Conservation (phyloP, 2,888 invertebrate genomes). For the Ectobius pallidus region DNA sequence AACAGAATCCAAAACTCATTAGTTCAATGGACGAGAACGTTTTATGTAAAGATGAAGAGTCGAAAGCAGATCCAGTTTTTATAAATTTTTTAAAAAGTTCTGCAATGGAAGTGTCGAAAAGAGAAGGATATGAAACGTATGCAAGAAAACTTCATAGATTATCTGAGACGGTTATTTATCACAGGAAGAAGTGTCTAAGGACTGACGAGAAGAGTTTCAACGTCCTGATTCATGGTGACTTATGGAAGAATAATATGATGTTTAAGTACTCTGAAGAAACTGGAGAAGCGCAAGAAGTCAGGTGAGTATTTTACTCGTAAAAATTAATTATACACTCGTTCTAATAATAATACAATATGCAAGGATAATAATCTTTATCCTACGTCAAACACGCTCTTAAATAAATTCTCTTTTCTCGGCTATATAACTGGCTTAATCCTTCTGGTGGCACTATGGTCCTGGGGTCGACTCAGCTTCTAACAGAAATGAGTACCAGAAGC, state of each 20-base stretch:
- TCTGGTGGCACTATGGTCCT: too few species aligned
- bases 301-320: too few species aligned
- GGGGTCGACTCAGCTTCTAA: too few species aligned
- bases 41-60: background rate
- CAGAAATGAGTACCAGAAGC: too few species aligned
- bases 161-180: background rate
- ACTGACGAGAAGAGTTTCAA: background rate
- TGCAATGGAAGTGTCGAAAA: background rate
- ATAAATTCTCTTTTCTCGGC: too few species aligned
- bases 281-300: background rate
- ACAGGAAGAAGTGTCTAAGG: background rate
- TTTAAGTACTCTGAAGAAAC: background rate
- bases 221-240: background rate
- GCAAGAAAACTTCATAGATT: background rate
- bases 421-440: too few species aligned
- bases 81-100: too few species aligned
- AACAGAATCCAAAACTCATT: background rate
- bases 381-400: too few species aligned
- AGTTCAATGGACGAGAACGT: background rate
- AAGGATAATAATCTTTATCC: too few species aligned
- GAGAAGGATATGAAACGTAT: background rate
- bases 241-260: background rate
- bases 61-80: too few species aligned
- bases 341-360: too few species aligned
- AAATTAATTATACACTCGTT: too few species aligned